Conservation (phyloP, 2,797 vertebrate species). For the Clarias laeviceps region DNA sequence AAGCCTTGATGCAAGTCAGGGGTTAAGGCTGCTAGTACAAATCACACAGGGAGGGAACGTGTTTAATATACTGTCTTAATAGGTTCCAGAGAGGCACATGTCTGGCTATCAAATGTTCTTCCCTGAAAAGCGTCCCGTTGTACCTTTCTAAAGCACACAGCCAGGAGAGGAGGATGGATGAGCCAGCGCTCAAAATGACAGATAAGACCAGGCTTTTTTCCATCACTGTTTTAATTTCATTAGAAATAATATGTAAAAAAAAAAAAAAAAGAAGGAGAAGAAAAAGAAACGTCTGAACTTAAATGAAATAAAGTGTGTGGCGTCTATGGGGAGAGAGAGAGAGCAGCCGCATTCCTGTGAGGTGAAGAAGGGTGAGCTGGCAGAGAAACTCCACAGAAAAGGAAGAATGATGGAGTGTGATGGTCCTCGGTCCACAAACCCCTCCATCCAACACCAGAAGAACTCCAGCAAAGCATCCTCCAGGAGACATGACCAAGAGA, state of each 20-base stretch:
- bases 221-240: constrained; percentile 55
- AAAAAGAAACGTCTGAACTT: constrained; percentile 42
- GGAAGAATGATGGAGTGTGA: constrained; percentile 47
- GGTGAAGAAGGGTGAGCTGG: constrained; percentile 61
- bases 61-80: constrained; percentile 74
- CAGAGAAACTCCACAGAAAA: constrained; percentile 39
- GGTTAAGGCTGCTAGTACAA: constrained; percentile 75
- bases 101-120: constrained; percentile 56
- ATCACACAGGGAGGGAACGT: constrained; percentile 72
- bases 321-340: constrained; percentile 36
- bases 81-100: constrained; percentile 71
- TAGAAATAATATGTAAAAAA: not conserved
- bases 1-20: constrained; percentile 67
- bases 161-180: constrained; percentile 48
- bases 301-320: constrained; percentile 40
- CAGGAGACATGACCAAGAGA: constrained; percentile 23
- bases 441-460: constrained; percentile 25
- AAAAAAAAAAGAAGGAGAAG: not conserved
- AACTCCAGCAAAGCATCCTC: constrained; percentile 4
- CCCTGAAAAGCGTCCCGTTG: constrained; percentile 54
- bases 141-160: constrained; percentile 58
- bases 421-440: constrained; percentile 23
- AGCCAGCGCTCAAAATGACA: constrained; percentile 50
- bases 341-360: constrained; percentile 65
- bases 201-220: constrained; percentile 58